These are phyloP conservation scores for Cylloceria caligata DNA, from an alignment of 2,888 invertebrate species.

Conservation along the genomic window DNA sequence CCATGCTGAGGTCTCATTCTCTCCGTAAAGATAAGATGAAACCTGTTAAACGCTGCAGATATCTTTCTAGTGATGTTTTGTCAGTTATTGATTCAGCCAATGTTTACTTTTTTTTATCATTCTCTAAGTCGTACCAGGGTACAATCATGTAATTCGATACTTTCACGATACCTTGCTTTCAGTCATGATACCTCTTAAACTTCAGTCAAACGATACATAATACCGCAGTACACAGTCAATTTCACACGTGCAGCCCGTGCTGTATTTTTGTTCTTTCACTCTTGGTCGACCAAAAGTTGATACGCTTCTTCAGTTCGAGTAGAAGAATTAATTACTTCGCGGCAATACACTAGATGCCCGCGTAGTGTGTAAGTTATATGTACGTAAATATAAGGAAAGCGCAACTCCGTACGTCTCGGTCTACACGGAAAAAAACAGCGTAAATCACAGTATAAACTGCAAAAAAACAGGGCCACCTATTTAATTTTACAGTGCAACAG, in stretches of 20 bases:
- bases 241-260: conserved; percentile 4
- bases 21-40: too few species aligned
- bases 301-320: conserved; percentile 47
- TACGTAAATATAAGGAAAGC: conserved; percentile 17
- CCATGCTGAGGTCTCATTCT: too few species aligned
- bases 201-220: background rate
- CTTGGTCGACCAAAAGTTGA: conserved; percentile 41
- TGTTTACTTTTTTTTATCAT: too few species aligned
- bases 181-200: background rate
- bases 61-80: too few species aligned
- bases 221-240: background rate
- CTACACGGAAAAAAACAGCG: too few species aligned
- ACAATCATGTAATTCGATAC: background rate
- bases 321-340: conserved; percentile 51
- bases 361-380: conserved; percentile 15
- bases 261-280: conserved; percentile 27
- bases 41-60: too few species aligned
- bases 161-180: background rate
- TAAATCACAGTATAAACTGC: too few species aligned
- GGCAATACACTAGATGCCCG: conserved; percentile 22
- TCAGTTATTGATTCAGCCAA: too few species aligned
- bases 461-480: too few species aligned
- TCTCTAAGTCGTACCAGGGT: background rate
- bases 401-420: background rate
- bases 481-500: too few species aligned